A percentile compares a stretch with the other conserved stretches of the same genome.
These are phyloP conservation scores for Poeciliopsis gracilis DNA, from an alignment of 2,797 vertebrate species.

Conservation along the genomic window DNA sequence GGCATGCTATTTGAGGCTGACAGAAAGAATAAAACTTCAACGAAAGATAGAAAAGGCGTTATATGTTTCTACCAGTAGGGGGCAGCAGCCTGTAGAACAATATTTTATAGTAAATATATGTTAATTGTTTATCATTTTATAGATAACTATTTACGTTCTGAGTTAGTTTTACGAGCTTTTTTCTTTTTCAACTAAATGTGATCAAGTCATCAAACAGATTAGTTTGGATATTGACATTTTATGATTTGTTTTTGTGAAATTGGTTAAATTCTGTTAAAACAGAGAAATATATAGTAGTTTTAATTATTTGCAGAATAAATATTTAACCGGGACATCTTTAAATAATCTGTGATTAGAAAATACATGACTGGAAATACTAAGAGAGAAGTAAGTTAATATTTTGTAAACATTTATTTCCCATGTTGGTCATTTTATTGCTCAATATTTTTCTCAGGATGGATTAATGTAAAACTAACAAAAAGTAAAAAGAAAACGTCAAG, in stretches of 20 bases:
- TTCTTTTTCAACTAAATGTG: neutral
- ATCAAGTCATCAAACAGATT: neutral
- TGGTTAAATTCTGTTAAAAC: neutral
- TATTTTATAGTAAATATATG: neutral
- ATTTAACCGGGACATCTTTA: neutral
- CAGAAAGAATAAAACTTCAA: neutral
- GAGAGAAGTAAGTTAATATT: no score
- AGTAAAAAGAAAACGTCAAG: no score
- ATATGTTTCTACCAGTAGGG: neutral
- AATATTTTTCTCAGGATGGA: no score
- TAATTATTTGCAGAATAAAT: neutral
- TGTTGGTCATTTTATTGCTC: no score
- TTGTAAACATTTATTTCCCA: no score
- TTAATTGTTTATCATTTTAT: neutral
- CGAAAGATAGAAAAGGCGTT: no score
- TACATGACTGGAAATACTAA: no score
- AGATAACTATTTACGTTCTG: neutral
- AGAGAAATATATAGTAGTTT: neutral
- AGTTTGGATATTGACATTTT: neutral
- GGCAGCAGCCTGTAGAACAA: slow-evolving; percentile 12
- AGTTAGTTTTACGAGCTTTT: neutral
- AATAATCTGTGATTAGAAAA: no score
- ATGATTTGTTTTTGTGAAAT: neutral
- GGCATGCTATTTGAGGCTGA: neutral
- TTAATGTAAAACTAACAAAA: no score